phyloP scores from a whole-genome alignment of 2,888 invertebrate genomes.

The Ferdinandea cuprea region DNA sequence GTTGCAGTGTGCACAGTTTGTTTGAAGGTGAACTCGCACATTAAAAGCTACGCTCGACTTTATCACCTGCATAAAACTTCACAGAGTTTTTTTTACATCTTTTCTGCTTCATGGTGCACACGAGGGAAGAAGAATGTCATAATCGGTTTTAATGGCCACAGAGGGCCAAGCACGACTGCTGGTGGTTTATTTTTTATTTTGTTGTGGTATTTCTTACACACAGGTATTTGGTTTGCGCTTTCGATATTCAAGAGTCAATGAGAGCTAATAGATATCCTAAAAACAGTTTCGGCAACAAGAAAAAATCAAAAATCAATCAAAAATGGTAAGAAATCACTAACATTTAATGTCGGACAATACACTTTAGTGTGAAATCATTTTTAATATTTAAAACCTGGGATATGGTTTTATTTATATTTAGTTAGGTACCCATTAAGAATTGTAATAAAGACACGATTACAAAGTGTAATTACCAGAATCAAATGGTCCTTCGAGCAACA shows the following conservation, averaged over 20 bases:
- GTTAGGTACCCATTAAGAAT: too few species aligned
- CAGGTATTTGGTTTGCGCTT: conserved; percentile 39
- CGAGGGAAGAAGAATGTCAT: conserved; percentile 49
- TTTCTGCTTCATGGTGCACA: neutral
- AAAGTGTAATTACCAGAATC: too few species aligned
- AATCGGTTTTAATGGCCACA: conserved; percentile 53
- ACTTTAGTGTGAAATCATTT: too few species aligned
- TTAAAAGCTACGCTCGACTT: conserved; percentile 53
- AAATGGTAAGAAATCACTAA: too few species aligned
- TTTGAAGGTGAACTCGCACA: conserved; percentile 62
- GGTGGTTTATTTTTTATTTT: conserved; percentile 18
- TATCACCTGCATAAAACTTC: conserved; percentile 52
- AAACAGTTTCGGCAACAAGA: conserved; percentile 30
- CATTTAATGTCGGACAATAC: too few species aligned
- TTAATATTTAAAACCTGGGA: too few species aligned
- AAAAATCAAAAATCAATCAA: neutral
- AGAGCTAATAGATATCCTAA: conserved; percentile 1
- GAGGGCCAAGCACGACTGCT: conserved; percentile 38
- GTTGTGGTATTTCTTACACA: neutral
- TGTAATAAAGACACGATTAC: too few species aligned
- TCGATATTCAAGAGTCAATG: conserved; percentile 42
- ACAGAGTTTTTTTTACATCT: neutral
- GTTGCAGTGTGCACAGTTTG: conserved; percentile 10
- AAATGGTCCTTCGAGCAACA: too few species aligned
- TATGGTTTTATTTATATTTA: too few species aligned